phyloP scores from a whole-genome alignment of 2,797 vertebrate genomes.

The Microctenopoma stevenorrisi region DNA sequence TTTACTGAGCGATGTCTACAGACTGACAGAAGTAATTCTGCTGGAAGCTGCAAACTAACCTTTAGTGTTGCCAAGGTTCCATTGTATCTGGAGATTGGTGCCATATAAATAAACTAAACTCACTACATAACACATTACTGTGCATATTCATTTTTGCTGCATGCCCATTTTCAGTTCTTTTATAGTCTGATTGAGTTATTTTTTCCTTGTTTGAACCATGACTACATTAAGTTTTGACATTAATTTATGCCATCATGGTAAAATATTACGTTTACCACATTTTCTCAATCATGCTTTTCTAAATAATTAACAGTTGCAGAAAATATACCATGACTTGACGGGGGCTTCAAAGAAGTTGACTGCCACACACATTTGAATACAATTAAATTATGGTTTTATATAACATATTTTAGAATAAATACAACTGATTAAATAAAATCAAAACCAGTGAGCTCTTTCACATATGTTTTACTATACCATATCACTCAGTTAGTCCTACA shows the following conservation, averaged over 20 bases:
- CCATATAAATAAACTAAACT: no score
- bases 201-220: constrained; percentile 13
- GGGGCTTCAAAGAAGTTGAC: neutral
- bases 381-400: neutral
- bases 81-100: no score
- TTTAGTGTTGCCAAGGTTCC: no score
- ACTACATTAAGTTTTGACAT: neutral
- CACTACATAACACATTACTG: no score
- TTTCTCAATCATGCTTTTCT: neutral
- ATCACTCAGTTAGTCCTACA: constrained; percentile 45
- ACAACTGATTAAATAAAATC: neutral
- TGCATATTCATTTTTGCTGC: neutral
- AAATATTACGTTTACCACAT: neutral
- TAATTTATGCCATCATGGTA: neutral
- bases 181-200: neutral
- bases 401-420: constrained; percentile 5
- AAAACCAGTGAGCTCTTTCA: constrained; percentile 10
- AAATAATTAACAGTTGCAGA: neutral
- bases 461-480: constrained; percentile 23
- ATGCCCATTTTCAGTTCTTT: neutral
- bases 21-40: no score
- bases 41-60: no score
- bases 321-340: neutral
- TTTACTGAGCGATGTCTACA: no score
- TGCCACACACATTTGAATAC: neutral